Evolutionary conservation across 2,797 vertebrate genomes (phyloP).

Genomic region (Scomberomorus guttatus): DNA sequence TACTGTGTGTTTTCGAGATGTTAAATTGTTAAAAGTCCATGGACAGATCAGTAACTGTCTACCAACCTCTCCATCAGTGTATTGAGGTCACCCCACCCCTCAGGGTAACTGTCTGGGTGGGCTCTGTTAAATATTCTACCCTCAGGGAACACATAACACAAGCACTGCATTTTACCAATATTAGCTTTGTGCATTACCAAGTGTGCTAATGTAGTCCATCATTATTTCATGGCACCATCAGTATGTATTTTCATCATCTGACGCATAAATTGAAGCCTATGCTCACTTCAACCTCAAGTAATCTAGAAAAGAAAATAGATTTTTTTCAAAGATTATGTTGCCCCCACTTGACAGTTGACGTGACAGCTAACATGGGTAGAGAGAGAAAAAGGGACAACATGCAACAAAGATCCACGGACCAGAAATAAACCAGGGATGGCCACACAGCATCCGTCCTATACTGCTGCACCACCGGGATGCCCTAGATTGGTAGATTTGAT

Average conservation of each 20-base stretch:
- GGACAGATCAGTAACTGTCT: slow-evolving; percentile 34
- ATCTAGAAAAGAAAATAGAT: slow-evolving; percentile 15
- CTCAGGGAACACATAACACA: slow-evolving; percentile 57
- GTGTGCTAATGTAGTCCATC: slow-evolving; percentile 69
- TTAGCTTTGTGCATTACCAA: slow-evolving; percentile 77
- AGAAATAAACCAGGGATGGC: slow-evolving; percentile 26
- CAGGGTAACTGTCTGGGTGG: slow-evolving; percentile 64
- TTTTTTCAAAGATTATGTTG: slow-evolving; percentile 15
- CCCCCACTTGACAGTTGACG: neutral
- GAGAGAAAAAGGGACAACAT: slow-evolving; percentile 13
- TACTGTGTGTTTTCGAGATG: slow-evolving; percentile 13
- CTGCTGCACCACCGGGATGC: slow-evolving; percentile 8
- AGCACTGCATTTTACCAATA: slow-evolving; percentile 58
- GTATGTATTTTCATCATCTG: slow-evolving; percentile 58
- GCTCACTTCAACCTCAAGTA: slow-evolving; percentile 28
- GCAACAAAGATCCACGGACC: neutral
- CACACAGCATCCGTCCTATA: neutral
- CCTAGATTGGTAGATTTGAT: slow-evolving; percentile 35
- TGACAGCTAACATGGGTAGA: slow-evolving; percentile 34
- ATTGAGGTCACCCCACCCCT: slow-evolving; percentile 63
- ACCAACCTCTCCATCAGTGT: slow-evolving; percentile 45
- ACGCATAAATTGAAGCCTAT: slow-evolving; percentile 44
- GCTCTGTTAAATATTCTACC: slow-evolving; percentile 74
- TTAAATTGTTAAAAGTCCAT: slow-evolving; percentile 27
- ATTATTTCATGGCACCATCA: slow-evolving; percentile 76